A percentile compares a stretch with the other conserved stretches of the same genome.
Conservation (phyloP, 2,797 vertebrate genomes). For the Lindbergichthys nudifrons region DNA sequence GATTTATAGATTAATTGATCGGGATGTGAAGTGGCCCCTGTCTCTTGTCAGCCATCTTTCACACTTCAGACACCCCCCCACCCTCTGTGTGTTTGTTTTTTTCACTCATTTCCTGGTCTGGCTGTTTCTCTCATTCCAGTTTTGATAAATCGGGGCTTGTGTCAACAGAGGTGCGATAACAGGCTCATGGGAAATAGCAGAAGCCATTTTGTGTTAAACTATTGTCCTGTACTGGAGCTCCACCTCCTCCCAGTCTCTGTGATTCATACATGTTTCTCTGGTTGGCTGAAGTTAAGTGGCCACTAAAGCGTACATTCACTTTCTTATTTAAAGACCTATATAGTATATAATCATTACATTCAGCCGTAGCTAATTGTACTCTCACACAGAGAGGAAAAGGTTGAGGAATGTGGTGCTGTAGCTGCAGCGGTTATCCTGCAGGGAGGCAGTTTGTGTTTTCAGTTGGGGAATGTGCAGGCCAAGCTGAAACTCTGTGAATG, state of each 20-base stretch:
- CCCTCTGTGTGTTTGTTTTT: background rate
- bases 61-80: constrained; percentile 29
- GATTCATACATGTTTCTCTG: constrained; percentile 38
- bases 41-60: constrained; percentile 59
- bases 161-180: constrained; percentile 67
- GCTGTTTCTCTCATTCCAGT: constrained; percentile 55
- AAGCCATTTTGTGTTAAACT: constrained; percentile 57
- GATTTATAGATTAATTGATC: constrained; percentile 79
- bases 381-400: constrained; percentile 11
- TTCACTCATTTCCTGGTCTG: constrained; percentile 71
- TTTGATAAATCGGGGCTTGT: constrained; percentile 60
- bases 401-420: constrained; percentile 63
- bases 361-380: background rate
- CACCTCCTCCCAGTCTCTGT: constrained; percentile 34
- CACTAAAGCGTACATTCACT: constrained; percentile 16
- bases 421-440: constrained; percentile 64
- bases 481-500: constrained; percentile 71
- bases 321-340: constrained; percentile 36
- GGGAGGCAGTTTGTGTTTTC: constrained; percentile 70
- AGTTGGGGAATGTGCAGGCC: constrained; percentile 71
- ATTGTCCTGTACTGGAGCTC: constrained; percentile 36
- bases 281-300: constrained; percentile 62
- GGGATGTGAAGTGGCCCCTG: constrained; percentile 64
- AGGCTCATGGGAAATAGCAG: constrained; percentile 41
- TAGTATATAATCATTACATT: constrained; percentile 25